Evolutionary conservation across 92 coral and sea anemone genomes (phyloP), one percentile per base, ranked within the genome.

Genomic region (Muricea muricata): DNA sequence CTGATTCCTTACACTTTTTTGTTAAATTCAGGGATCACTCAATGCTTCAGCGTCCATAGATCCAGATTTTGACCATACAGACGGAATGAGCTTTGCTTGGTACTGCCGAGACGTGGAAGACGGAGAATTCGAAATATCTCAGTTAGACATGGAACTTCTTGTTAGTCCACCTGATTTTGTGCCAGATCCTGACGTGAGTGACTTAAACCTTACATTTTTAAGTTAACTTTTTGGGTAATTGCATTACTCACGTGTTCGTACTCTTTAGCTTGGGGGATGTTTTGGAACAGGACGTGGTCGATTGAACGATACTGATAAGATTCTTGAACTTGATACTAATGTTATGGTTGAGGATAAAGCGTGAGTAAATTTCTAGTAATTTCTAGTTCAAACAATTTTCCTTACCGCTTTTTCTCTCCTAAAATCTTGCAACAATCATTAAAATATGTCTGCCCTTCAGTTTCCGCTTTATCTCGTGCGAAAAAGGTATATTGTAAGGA

Each of bases 211-310:
- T n/a, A n/a, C n/a, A n/a, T n/a, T n/a, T n/a, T n/a, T n/a, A n/a
- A n/a, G n/a, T 37, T 37, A 37, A 4, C 42, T 4, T 4, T 37
- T 37, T 37, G 5, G 20, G 26, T 7, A 52, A 25, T 52, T 6
- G 18, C 26, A 52, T 18, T 6, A 17, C 4, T 20, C 60, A 52
- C 15, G 20, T 7, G 3, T 52, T 52, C 60, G 23, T 52, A 52
- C 24, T 86, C 81, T 77, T 66, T 20, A 13, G 24, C 65, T 47
- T 73, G 93, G 98, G 0, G 98, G 98, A n/a, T 94, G 98, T 85
- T 92, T 84, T 77, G 95, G 93, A 3, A 94, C 98, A 0, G 98
- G 98, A 4, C 84, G 79, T 20, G 98, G 98, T 18, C 90, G 95
- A 40, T 83, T 94, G 5, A 65, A 75, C 13, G 30, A 40, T 50